Conservation (phyloP, 1,140 invertebrate species). For the Procambarus virginalis region DNA sequence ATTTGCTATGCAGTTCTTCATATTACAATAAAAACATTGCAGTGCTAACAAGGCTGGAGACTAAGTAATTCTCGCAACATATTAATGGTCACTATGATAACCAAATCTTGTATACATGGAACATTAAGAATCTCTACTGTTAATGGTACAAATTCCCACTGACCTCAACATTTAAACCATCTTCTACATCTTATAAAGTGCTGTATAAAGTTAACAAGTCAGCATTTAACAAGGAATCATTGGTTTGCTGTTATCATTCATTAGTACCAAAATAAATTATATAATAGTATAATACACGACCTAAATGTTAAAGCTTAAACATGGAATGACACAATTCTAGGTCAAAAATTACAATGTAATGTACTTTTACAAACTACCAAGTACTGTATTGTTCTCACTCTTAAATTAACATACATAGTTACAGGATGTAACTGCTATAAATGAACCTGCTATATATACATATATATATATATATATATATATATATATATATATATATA, state of each 20-base stretch:
- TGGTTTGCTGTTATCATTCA: background rate
- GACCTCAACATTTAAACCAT: background rate
- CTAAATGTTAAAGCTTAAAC: background rate
- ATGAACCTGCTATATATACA: too few species aligned
- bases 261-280: background rate
- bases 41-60: background rate
- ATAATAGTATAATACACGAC: background rate
- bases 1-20: too few species aligned
- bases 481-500: background rate
- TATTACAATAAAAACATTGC: too few species aligned
- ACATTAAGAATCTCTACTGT: background rate
- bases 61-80: background rate
- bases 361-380: background rate
- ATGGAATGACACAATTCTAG: background rate
- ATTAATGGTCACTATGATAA: background rate
- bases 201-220: background rate
- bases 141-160: background rate
- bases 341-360: background rate
- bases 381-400: background rate
- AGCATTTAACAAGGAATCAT: slow-evolving; percentile 1
- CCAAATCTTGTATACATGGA: background rate
- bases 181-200: background rate
- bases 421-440: too few species aligned
- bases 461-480: background rate
- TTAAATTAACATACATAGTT: background rate